Base-by-base conservation (phyloP, 2,113 vertebrate genomes). In the Melanostigma gelatinosum region DNA sequence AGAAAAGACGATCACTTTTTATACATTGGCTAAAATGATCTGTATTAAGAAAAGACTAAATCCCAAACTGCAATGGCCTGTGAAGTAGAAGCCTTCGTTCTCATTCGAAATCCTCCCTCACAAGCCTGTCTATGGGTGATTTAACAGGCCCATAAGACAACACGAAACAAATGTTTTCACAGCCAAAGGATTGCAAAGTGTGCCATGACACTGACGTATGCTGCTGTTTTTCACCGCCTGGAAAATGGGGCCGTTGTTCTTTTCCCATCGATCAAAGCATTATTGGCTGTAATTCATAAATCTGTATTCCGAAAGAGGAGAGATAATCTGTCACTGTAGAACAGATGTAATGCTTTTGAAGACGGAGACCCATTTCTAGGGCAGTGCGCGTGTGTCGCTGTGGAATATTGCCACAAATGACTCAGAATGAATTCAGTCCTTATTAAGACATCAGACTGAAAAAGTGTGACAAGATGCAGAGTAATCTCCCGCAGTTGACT, bases 341-440 rank as follows among this genome's bases (percentile, higher is more conserved):
- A 79, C 46, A 89, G 69, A 91, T 65, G 44, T 75, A 87, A 81
- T 67, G 79, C 81, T 82, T 82, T 36, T 86, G 63, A 84, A 87
- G 80, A 84, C 79, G 68, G 76, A 12, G 50, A 71, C 67, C 58
- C 38, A 65, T 92, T 89, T 88, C 72, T 80, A 65, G 73, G 55
- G 12, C 68, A 62, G 48, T 22, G 29, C 13, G 1, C 24, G 32
- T 32, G 32, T 32, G 3, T 74, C 0, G 29, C 66, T 89, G 77
- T 89, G 77, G 72, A 91, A 73, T 72, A 63, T 79, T 84, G 74
- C 83, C 77, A 70, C 75, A 84, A 84, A 92, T 91, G 85, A 89
- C 70, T 79, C 29, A 16, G 54, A 84, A 68, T 82, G 79, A 86
- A 91, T 90, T 83, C 79, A 77, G 79, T 82, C 55, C 73, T 87